phyloP scores from a whole-genome alignment of 2,888 invertebrate genomes.

The Pinctada fucata region DNA sequence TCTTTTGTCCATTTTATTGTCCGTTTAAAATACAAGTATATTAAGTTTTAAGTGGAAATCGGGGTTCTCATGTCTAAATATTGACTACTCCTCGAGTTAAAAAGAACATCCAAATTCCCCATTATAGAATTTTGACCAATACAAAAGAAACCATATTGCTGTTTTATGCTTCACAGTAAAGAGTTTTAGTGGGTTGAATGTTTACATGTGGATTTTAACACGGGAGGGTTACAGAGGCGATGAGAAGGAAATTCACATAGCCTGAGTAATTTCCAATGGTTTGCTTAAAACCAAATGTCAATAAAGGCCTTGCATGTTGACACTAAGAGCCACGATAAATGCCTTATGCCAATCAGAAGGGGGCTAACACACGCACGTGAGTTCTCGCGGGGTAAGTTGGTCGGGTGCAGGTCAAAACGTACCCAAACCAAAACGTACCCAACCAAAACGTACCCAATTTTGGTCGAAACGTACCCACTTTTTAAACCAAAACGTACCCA shows the following conservation, averaged over 20 bases:
- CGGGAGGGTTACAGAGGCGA: neutral
- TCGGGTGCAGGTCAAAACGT: too few species aligned
- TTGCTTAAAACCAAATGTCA: neutral
- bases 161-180: neutral
- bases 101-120: neutral
- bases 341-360: neutral
- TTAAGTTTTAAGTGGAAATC: neutral
- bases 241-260: neutral
- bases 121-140: neutral
- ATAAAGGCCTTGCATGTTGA: neutral
- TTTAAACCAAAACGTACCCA: too few species aligned
- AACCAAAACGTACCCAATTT: too few species aligned
- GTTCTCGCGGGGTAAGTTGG: neutral
- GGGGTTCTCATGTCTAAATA: neutral
- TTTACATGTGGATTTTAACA: neutral
- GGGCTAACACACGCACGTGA: neutral
- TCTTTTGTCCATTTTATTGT: neutral
- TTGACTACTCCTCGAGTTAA: neutral
- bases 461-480: too few species aligned
- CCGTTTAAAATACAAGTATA: constrained; percentile 1
- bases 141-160: neutral
- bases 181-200: neutral
- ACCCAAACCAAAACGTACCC: too few species aligned
- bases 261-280: neutral
- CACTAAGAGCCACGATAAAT: neutral